Percentiles rank a stretch among this genome's conserved stretches.
These are phyloP conservation scores for Gila robusta DNA, from an alignment of 2,797 vertebrate species.

Conservation along the genomic window DNA sequence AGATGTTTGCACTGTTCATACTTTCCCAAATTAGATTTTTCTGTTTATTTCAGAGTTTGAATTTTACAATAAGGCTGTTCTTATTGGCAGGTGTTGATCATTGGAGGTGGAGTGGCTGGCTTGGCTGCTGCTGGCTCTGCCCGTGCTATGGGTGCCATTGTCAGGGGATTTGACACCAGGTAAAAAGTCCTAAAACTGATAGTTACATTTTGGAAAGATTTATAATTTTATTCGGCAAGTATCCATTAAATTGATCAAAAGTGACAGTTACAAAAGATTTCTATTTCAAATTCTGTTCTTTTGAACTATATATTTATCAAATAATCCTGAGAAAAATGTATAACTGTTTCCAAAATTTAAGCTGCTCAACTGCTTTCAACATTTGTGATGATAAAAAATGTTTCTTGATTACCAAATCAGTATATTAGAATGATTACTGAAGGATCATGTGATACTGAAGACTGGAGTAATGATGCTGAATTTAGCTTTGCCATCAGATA, in stretches of 20 bases:
- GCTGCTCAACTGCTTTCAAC: not conserved
- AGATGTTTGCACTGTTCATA: not conserved
- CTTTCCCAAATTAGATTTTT: conserved; percentile 8
- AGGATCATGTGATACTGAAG: not conserved
- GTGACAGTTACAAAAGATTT: not conserved
- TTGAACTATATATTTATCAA: not conserved
- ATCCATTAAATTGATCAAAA: not conserved
- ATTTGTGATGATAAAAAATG: not conserved
- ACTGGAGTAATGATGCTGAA: not conserved
- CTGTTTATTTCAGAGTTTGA: not conserved
- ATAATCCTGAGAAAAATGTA: not conserved
- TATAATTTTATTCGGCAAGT: not conserved
- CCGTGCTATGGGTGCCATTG: conserved; percentile 85
- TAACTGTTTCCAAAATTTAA: not conserved
- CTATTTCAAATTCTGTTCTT: not conserved
- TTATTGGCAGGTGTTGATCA: conserved; percentile 80
- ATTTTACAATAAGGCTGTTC: not conserved
- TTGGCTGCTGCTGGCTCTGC: conserved; percentile 85
- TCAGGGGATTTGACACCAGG: conserved; percentile 86
- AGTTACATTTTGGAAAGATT: not conserved
- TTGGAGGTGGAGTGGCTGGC: conserved; percentile 84
- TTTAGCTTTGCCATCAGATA: not conserved
- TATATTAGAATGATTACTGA: not conserved
- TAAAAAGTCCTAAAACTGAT: conserved; percentile 56
- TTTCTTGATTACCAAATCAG: not conserved